Conservation (phyloP, 2,888 invertebrate genomes). For the Melinaea marsaeus region DNA sequence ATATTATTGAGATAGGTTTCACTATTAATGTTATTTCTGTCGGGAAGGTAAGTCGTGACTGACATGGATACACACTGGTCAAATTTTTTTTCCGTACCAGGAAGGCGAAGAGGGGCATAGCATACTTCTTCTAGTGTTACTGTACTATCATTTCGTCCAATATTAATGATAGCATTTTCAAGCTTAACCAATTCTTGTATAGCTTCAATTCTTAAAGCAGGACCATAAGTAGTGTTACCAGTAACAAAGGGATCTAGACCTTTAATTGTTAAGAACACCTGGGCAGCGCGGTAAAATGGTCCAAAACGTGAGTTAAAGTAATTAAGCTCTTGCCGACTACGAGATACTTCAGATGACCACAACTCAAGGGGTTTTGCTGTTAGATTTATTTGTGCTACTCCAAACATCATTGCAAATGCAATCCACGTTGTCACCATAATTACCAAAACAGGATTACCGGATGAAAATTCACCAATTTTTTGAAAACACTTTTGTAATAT, state of each 20-base stretch:
- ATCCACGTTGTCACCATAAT: conserved; percentile 81
- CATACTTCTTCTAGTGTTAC: conserved; percentile 81
- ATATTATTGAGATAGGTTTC: conserved; percentile 59
- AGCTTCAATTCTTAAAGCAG: conserved; percentile 88
- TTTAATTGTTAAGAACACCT: conserved; percentile 87
- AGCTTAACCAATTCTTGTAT: conserved; percentile 83
- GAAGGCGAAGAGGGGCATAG: conserved; percentile 87
- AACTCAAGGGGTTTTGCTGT: conserved; percentile 94
- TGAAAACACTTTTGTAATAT: conserved; percentile 54
- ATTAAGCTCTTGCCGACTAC: conserved; percentile 88
- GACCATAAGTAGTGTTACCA: conserved; percentile 81
- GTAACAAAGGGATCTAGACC: conserved; percentile 62
- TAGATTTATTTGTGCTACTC: conserved; percentile 82
- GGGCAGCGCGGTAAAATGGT: conserved; percentile 93
- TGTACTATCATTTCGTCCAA: conserved; percentile 75
- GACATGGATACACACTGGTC: conserved; percentile 89
- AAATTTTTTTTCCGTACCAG: conserved; percentile 73
- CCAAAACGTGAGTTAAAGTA: conserved; percentile 92
- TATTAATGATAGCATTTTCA: conserved; percentile 81
- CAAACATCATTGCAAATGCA: conserved; percentile 79
- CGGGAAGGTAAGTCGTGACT: conserved; percentile 87
- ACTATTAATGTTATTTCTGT: conserved; percentile 70
- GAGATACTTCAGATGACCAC: conserved; percentile 92
- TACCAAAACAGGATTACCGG: conserved; percentile 81
- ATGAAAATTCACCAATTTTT: conserved; percentile 76